Evolutionary conservation across 2,113 vertebrate genomes (phyloP), one percentile per base, ranked within the genome.

Genomic region (Panthera uncia): DNA sequence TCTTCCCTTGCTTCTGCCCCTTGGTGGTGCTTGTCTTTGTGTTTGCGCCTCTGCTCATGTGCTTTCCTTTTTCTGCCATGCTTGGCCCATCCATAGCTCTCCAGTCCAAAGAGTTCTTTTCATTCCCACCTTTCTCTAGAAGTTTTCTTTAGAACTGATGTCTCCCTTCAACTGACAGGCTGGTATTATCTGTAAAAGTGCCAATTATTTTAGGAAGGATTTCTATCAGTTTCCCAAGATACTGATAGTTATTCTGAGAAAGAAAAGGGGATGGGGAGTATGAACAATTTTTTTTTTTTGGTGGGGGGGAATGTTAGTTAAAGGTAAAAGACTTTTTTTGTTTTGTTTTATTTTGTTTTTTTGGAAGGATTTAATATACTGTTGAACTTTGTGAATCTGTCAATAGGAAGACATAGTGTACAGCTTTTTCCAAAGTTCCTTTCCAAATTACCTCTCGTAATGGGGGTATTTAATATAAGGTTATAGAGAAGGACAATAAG

Each of bases 191-290:
- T 93, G 9, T 81, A 87, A 68, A 27, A 48, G 48, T 52, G 41
- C 21, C 9, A 8, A 7, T 73, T 52, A 63, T 74, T 91, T 86
- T 81, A 73, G 12, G 45, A 91, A 19, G 21, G 0, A 45, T 97
- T 94, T 93, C 18, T 71, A 8, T 93, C 85, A 36, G 19, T 86
- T 91, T 96, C 7, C 66, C 29, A 78, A 88, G 65, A 61, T 41
- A 71, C 15, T 92, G 45, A 61, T 16, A 93, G 27, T 92, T 86
- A 91, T 81, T 95, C 38, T 86, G 55, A 94, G 63, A 93, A 89
- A 81, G 66, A 71, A 66, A 79, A 25, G 73, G 7, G 68, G 10
- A 29, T 27, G 3, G 15, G 4, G 29, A 11, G 5, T 79, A 61
- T 83, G 52, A 95, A 63, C 25, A 93, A 36, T 41, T 71, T 55